Evolutionary conservation across 2,888 invertebrate genomes (phyloP).

Genomic region (Melanostoma scalare): DNA sequence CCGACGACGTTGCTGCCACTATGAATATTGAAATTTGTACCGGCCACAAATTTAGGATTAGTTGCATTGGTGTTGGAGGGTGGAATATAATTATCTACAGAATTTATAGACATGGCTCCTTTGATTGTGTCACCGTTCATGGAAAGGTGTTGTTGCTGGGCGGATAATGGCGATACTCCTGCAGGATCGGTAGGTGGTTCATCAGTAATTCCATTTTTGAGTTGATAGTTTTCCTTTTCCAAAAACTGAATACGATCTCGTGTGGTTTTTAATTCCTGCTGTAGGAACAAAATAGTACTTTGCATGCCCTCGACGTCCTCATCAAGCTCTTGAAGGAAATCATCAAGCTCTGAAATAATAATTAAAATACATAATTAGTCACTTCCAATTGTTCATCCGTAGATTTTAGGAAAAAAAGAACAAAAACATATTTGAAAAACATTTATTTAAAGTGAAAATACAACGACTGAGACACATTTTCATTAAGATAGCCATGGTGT

Average conservation of each 20-base stretch:
- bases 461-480: too few species aligned
- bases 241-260: slow-evolving; percentile 87
- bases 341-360: slow-evolving; percentile 90
- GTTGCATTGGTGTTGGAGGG: slow-evolving; percentile 47
- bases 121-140: slow-evolving; percentile 57
- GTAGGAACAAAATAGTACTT: slow-evolving; percentile 96
- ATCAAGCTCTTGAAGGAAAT: slow-evolving; percentile 96
- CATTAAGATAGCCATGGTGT: too few species aligned
- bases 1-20: slow-evolving; percentile 23
- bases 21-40: slow-evolving; percentile 64
- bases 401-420: too few species aligned
- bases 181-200: slow-evolving; percentile 50
- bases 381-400: too few species aligned
- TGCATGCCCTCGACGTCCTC: slow-evolving; percentile 99
- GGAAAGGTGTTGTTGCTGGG: slow-evolving; percentile 62
- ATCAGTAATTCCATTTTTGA: slow-evolving; percentile 76
- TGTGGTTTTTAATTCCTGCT: slow-evolving; percentile 94
- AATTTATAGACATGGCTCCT: slow-evolving; percentile 27
- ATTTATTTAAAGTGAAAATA: too few species aligned
- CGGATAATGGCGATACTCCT: slow-evolving; percentile 52
- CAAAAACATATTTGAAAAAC: too few species aligned
- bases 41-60: slow-evolving; percentile 70
- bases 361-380: background rate
- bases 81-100: slow-evolving; percentile 46
- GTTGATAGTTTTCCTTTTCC: slow-evolving; percentile 84